Evolutionary conservation across 2,113 vertebrate species (phyloP).

Genomic region (Forbesichthys agassizii): DNA sequence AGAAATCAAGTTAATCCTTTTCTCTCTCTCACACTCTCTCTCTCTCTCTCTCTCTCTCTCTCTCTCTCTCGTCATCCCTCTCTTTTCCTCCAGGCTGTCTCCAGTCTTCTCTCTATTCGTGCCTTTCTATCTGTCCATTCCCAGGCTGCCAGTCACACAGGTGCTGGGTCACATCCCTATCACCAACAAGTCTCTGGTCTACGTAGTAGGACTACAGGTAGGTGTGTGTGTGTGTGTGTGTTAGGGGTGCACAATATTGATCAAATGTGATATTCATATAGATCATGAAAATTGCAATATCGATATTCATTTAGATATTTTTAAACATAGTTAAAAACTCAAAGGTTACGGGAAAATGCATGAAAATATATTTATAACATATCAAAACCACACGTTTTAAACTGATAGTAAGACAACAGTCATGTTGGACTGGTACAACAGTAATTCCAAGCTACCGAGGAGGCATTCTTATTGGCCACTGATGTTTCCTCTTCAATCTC

Average conservation of each 20-base stretch:
- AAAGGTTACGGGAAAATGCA: too few species aligned
- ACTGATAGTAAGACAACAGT: too few species aligned
- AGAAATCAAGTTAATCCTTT: not conserved
- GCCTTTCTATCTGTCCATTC: constrained; percentile 93
- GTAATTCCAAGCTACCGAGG: too few species aligned
- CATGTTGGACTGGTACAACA: too few species aligned
- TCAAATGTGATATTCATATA: too few species aligned
- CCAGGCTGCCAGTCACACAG: constrained; percentile 89
- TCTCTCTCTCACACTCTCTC: not conserved
- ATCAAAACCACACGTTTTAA: too few species aligned
- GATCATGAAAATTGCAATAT: not conserved
- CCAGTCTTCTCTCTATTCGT: constrained; percentile 95
- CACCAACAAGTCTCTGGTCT: constrained; percentile 96
- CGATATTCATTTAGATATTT: too few species aligned
- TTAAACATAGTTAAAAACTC: too few species aligned
- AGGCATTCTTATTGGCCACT: too few species aligned
- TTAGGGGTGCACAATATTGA: not conserved
- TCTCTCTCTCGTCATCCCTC: not conserved
- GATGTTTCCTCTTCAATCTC: not conserved
- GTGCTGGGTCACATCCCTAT: constrained; percentile 88
- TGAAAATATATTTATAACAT: too few species aligned
- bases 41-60: constrained; percentile 16
- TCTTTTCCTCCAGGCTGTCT: constrained; percentile 76
- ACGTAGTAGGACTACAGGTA: constrained; percentile 95
- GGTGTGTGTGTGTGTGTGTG: constrained; percentile 1